These are phyloP conservation scores for Lepus timidus DNA, from an alignment of 2,113 vertebrate species.

Conservation along the genomic window DNA sequence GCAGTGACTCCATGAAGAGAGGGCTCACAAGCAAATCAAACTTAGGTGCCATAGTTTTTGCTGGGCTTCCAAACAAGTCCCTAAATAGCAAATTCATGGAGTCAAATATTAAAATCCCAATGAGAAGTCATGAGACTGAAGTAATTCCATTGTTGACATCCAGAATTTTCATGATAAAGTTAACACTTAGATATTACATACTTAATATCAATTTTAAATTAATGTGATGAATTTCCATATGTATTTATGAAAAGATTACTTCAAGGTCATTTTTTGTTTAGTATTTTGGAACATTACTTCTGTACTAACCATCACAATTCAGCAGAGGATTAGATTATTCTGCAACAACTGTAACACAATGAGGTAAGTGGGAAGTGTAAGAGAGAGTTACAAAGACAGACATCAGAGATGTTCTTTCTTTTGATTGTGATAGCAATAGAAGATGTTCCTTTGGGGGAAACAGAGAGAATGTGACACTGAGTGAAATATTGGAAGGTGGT, in stretches of 20 bases:
- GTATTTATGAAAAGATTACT: neutral
- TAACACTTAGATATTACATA: neutral
- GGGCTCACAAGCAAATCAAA: accelerated
- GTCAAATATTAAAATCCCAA: neutral
- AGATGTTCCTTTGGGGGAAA: neutral
- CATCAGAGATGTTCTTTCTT: neutral
- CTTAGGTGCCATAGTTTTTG: neutral
- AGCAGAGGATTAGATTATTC: neutral
- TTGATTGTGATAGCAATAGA: neutral
- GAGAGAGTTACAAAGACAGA: neutral
- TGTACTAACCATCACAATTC: neutral
- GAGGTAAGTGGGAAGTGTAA: neutral
- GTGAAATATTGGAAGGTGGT: neutral
- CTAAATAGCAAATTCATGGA: neutral
- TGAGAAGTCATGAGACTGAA: neutral
- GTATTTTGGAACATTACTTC: neutral
- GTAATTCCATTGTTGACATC: neutral
- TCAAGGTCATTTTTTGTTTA: neutral
- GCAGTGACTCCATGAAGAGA: neutral
- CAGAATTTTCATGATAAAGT: neutral
- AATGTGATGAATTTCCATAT: neutral
- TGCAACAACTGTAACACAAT: neutral
- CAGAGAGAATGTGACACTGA: neutral
- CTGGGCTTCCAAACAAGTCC: neutral
- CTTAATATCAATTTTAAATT: neutral